Base-by-base conservation (phyloP, 1,140 invertebrate species). In the Eurosta solidaginis region DNA sequence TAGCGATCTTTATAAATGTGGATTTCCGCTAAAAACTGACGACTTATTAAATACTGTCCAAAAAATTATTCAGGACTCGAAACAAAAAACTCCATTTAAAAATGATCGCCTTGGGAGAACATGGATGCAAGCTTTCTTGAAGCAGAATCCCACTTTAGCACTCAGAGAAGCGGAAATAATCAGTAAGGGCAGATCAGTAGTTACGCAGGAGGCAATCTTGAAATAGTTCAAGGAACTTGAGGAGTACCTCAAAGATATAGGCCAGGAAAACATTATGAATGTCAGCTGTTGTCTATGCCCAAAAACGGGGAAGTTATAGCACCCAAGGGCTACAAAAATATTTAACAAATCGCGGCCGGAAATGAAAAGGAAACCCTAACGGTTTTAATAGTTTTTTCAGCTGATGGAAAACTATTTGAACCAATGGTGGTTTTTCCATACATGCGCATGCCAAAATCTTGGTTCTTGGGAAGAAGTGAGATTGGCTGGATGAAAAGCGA, bases 361-460 rank as follows among this genome's bases (percentile, higher is more conserved):
- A 82, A 81, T 74, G 85, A 85, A 80, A 88, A 88, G 81, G 82
- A 87, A 78, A 80, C 80, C 14, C 78, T 88, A 3, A 89, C 86
- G 10, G 84, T 88, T 29, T 74, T 87, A n/a, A 78, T 79, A 42
- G 79, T 81, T 22, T 84, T 83, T 78, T 81, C 77, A 76, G 82
- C 83, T 33, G 63, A 22, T 78, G 83, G 82, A 27, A 44, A 74
- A 40, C 74, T 49, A 20, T 4, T 78, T 17, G 17, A n/a, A 20
- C 80, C 80, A 22, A 79, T 81, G 77, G 79, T 82, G 36, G 75
- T 81, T 12, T 83, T 81, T 79, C 79, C 81, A 42, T 82, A 79
- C 76, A 77, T 81, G 6, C 77, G 82, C 49, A 77, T 82, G 27
- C 78, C 83, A 36, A 25, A 77, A 14, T 47, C 79, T 29, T 84